phyloP scores from a whole-genome alignment of 2,888 invertebrate genomes.

The Spicauda simplicius region DNA sequence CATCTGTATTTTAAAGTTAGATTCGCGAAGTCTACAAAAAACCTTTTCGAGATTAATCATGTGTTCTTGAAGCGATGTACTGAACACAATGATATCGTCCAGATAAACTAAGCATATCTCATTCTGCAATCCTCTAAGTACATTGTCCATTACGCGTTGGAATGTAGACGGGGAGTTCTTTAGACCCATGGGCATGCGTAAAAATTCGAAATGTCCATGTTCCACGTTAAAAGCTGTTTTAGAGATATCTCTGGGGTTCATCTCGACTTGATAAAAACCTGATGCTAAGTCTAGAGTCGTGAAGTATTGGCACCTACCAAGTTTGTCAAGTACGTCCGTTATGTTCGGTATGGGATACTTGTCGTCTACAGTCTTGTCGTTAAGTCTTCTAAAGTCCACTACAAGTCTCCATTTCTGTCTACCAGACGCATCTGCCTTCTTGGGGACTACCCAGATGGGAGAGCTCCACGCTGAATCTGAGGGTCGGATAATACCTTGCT shows the following conservation, averaged over 20 bases:
- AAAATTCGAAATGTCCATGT: too few species aligned
- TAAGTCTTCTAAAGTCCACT: constrained; percentile 45
- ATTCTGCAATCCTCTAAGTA: constrained; percentile 46
- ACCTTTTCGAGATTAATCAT: constrained; percentile 44
- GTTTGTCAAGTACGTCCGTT: too few species aligned
- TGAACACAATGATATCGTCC: constrained; percentile 52
- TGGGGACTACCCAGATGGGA: too few species aligned
- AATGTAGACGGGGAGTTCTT: too few species aligned
- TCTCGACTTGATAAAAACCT: constrained; percentile 41
- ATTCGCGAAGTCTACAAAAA: constrained; percentile 42
- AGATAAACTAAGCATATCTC: constrained; percentile 47
- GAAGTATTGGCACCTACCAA: constrained; percentile 42
- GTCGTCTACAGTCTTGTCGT: constrained; percentile 45
- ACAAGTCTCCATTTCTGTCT: too few species aligned
- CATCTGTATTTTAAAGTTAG: constrained; percentile 48
- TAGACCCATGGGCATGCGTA: too few species aligned
- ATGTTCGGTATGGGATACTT: constrained; percentile 47
- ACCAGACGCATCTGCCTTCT: too few species aligned
- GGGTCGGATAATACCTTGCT: constrained; percentile 50
- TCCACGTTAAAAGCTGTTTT: constrained; percentile 51
- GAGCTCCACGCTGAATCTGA: too few species aligned
- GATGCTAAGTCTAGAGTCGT: constrained; percentile 41
- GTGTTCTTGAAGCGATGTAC: constrained; percentile 47
- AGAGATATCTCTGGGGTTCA: constrained; percentile 40
- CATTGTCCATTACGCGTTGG: constrained; percentile 50